A percentile compares a stretch with the other conserved stretches of the same genome.
These are phyloP conservation scores for Mus spicilegus DNA, from an alignment of 2,113 vertebrate genomes.

Conservation along the genomic window DNA sequence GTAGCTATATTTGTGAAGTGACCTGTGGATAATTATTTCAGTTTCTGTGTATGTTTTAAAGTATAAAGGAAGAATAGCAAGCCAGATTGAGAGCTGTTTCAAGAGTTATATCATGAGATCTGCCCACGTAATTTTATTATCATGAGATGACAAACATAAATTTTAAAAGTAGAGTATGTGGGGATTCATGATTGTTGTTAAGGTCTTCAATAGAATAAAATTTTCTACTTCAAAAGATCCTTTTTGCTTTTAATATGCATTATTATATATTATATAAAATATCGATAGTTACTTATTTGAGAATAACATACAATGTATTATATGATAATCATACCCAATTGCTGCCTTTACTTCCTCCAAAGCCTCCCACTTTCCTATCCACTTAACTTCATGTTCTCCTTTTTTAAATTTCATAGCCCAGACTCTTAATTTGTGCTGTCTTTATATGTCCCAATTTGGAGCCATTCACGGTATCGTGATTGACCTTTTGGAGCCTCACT, in stretches of 20 bases:
- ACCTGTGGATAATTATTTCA: not conserved
- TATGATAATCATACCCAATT: not conserved
- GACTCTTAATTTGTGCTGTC: not conserved
- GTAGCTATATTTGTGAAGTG: not conserved
- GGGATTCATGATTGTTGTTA: not conserved
- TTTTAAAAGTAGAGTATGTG: not conserved
- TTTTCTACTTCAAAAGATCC: not conserved
- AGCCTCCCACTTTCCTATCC: no score
- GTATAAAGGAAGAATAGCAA: not conserved
- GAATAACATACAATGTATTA: not conserved
- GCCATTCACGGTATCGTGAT: not conserved
- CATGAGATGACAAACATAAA: not conserved
- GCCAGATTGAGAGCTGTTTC: not conserved
- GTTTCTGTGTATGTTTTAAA: conserved; percentile 8
- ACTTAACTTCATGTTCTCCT: not conserved
- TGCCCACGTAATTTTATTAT: not conserved
- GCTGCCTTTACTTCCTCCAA: not conserved
- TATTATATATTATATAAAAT: no score
- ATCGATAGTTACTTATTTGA: not conserved
- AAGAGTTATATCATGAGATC: not conserved
- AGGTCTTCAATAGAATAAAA: not conserved
- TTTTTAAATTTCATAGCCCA: not conserved
- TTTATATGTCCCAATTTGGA: not conserved
- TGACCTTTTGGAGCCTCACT: not conserved
- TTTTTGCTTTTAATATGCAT: not conserved